Evolutionary conservation across 2,888 invertebrate species (phyloP), one percentile per base, ranked within the genome.

Genomic region (Portevinia maculata): DNA sequence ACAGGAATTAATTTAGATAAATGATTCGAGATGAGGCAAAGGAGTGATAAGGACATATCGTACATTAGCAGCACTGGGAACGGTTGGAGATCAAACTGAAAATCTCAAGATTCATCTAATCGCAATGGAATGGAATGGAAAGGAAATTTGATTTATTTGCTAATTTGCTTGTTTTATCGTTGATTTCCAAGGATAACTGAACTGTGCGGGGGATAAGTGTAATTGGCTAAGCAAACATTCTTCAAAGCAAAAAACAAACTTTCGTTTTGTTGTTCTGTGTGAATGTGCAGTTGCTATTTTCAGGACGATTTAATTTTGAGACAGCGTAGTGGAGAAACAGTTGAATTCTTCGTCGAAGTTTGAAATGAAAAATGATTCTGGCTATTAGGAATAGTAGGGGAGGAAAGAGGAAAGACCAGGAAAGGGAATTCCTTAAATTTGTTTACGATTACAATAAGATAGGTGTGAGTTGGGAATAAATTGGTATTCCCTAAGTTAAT

Each of bases 1-100:
- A 90, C 90, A 90, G 90, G 90, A 90, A 90, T 90, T 90, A 90
- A 90, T 90, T 90, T 90, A 90, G 90, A 90, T 90, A 90, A 90
- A 90, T 90, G 90, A 90, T 90, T 89, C 89, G 59, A 78, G 78
- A 83, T 83, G 75, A 59, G 69, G 39, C 41, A 41, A 62, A 11
- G 74, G 76, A 78, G 73, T 65, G 79, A 60, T 37, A 59, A 71
- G 65, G 64, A 65, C 28, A 24, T 5, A 24, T 24, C 46, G 48
- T 8, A 11, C 57, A 28, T 21, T 9, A 9, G 34, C 34, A 3
- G 34, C 5, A 24, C 17, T 37, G 39, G 30, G 13, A 34, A 52
- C 17, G 44, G 19, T 44, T 9, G 53, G 53, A 53, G 76, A 83
- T 83, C 81, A 83, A 76, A 83, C 57, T 71, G 69, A 57, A 57